Conservation (phyloP, 2,113 vertebrate species). For the Trogon surrucura region DNA sequence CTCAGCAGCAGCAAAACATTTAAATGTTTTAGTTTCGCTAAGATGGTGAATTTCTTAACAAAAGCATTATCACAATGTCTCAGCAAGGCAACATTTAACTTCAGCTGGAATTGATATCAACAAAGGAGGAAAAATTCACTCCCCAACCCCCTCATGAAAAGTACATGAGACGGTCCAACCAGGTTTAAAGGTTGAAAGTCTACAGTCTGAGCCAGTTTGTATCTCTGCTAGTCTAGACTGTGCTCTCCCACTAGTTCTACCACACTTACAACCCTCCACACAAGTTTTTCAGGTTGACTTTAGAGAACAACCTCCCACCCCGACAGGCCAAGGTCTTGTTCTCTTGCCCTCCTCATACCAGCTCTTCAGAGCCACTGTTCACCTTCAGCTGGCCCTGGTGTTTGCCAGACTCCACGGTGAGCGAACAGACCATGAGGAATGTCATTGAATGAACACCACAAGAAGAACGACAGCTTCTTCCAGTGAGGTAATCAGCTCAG, state of each 20-base stretch:
- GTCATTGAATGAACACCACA: neutral
- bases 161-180: neutral
- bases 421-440: neutral
- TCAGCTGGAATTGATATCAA: fast-evolving
- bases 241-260: neutral
- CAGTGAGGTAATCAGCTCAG: neutral
- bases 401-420: neutral
- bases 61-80: neutral
- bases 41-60: neutral
- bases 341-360: neutral
- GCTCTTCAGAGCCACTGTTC: neutral
- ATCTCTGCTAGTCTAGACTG: neutral
- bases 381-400: neutral
- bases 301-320: neutral
- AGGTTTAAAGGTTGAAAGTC: neutral
- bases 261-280: fast-evolving
- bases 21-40: neutral
- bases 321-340: neutral
- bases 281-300: neutral
- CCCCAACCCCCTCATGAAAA: neutral
- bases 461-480: neutral
- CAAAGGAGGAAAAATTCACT: neutral
- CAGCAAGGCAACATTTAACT: neutral
- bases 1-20: neutral
- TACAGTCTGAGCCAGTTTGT: neutral